A percentile compares a stretch with the other conserved stretches of the same genome.
Evolutionary conservation across 2,888 invertebrate genomes (phyloP).

Genomic region (Metopia argyrocephala): DNA sequence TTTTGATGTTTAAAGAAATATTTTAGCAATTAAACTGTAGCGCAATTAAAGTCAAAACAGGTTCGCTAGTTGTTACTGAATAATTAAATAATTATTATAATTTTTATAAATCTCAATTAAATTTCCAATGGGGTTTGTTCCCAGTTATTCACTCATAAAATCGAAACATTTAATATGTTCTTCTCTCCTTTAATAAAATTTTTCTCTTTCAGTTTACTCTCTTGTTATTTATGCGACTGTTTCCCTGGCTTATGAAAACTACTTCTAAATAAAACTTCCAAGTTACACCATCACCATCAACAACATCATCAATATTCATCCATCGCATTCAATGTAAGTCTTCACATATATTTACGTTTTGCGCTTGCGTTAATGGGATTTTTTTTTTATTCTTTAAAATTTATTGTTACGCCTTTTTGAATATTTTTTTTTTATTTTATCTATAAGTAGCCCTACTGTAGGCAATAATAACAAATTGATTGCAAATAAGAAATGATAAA

Average conservation of each 20-base stretch:
- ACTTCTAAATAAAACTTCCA: slow-evolving; percentile 28
- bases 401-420: slow-evolving; percentile 58
- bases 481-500: too few relatives aligned
- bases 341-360: not conserved
- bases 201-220: slow-evolving; percentile 1
- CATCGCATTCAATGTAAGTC: slow-evolving; percentile 56
- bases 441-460: slow-evolving; percentile 31
- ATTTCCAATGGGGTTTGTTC: slow-evolving; percentile 50
- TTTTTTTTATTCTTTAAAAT: slow-evolving; percentile 18
- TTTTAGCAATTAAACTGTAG: too few relatives aligned
- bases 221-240: slow-evolving; percentile 15
- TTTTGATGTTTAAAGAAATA: too few relatives aligned
- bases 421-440: slow-evolving; percentile 19
- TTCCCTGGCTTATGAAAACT: slow-evolving; percentile 20
- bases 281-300: slow-evolving; percentile 17
- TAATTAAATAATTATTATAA: too few relatives aligned
- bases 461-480: not conserved
- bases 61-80: too few relatives aligned
- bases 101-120: not conserved
- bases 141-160: not conserved
- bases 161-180: not conserved
- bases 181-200: not conserved
- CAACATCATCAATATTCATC: slow-evolving; percentile 57
- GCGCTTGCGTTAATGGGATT: slow-evolving; percentile 20
- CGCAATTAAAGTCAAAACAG: too few relatives aligned